These are phyloP conservation scores for Serripes groenlandicus DNA, from an alignment of 2,888 invertebrate species.

Conservation along the genomic window DNA sequence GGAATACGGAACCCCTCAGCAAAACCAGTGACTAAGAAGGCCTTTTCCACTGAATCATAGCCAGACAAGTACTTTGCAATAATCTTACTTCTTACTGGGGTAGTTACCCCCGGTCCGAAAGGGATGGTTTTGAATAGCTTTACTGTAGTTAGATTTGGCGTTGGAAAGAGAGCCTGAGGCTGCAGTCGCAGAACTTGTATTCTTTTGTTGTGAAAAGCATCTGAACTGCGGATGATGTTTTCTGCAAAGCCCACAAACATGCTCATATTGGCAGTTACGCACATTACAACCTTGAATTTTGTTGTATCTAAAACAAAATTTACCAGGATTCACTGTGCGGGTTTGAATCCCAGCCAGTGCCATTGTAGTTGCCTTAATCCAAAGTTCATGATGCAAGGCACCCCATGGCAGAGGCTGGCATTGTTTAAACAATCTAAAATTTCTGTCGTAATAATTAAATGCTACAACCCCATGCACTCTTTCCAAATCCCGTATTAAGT, in stretches of 20 bases:
- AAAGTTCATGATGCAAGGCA: slow-evolving; percentile 16
- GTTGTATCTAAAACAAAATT: slow-evolving; percentile 26
- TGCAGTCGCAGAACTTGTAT: not conserved
- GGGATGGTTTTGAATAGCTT: not conserved
- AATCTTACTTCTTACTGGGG: slow-evolving; percentile 33
- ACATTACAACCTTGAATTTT: slow-evolving; percentile 23
- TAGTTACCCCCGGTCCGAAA: slow-evolving; percentile 13
- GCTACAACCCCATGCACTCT: slow-evolving; percentile 22
- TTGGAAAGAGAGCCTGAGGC: too few species aligned
- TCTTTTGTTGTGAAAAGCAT: slow-evolving; percentile 4
- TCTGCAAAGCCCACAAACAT: slow-evolving; percentile 23
- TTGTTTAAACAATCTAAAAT: slow-evolving; percentile 9
- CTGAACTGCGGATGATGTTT: slow-evolving; percentile 34
- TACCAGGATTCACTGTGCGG: not conserved
- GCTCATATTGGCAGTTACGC: not conserved
- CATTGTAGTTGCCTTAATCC: not conserved
- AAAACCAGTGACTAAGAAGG: slow-evolving; percentile 34
- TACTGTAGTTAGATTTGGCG: too few species aligned
- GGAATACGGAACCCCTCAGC: slow-evolving; percentile 19
- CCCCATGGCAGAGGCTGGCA: slow-evolving; percentile 10
- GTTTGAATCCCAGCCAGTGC: not conserved
- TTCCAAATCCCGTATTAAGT: slow-evolving; percentile 21
- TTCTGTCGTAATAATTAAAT: slow-evolving; percentile 35
- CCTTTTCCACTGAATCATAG: slow-evolving; percentile 3
- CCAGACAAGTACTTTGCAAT: slow-evolving; percentile 5